phyloP scores from a whole-genome alignment of 1,140 invertebrate species.

The Akabosia matsudoensis region DNA sequence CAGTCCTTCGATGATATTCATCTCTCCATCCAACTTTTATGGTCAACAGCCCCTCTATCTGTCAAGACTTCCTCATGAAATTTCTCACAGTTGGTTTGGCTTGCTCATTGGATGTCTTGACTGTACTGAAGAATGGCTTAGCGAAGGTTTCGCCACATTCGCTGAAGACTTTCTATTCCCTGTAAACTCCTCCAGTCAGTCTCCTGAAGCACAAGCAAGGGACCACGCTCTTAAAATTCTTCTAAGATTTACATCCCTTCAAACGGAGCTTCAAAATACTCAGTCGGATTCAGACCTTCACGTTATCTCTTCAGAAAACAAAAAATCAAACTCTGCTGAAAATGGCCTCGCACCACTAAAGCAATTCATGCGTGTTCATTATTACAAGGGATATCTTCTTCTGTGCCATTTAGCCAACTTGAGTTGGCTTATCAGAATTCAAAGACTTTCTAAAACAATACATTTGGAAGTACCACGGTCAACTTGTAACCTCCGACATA shows the following conservation, averaged over 20 bases:
- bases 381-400: constrained; percentile 55
- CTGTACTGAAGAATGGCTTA: constrained; percentile 57
- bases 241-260: constrained; percentile 49
- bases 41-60: constrained; percentile 47
- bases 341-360: constrained; percentile 56
- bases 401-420: constrained; percentile 49
- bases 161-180: constrained; percentile 52
- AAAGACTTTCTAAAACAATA: constrained; percentile 49
- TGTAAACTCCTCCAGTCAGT: neutral
- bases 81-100: constrained; percentile 55
- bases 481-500: constrained; percentile 50
- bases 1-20: constrained; percentile 53
- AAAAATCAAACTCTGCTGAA: constrained; percentile 48
- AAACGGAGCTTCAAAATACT: constrained; percentile 51
- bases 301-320: neutral
- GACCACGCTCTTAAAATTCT: constrained; percentile 47
- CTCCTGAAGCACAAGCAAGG: neutral
- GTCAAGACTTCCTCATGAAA: constrained; percentile 52
- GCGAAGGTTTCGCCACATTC: constrained; percentile 55
- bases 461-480: constrained; percentile 48
- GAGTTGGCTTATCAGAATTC: constrained; percentile 50
- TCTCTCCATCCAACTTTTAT: constrained; percentile 53
- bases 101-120: constrained; percentile 53
- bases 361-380: constrained; percentile 55
- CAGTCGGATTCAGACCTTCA: constrained; percentile 48